Percentiles rank a stretch among this genome's conserved stretches.
These are phyloP conservation scores for Mustela nigripes DNA, from an alignment of 2,113 vertebrate species.

Conservation along the genomic window DNA sequence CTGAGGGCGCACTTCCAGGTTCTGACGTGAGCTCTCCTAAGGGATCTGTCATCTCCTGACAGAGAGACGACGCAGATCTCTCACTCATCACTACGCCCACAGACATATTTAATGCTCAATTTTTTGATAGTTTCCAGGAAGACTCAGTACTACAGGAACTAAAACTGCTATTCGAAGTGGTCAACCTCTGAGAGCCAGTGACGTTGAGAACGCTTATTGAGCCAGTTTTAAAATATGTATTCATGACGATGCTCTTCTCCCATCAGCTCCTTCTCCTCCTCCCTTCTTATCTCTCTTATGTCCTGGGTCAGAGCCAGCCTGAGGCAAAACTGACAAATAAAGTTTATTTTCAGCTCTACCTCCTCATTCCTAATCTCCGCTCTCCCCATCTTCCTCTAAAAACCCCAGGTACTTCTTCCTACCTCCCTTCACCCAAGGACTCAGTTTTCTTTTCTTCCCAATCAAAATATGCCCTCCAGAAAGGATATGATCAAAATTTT, in stretches of 20 bases:
- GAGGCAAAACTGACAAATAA: conserved; percentile 67
- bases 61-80: not conserved
- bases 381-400: not conserved
- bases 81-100: not conserved
- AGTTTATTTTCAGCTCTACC: conserved; percentile 70
- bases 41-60: not conserved
- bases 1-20: not conserved
- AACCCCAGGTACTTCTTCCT: conserved; percentile 59
- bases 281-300: conserved; percentile 58
- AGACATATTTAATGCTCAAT: conserved; percentile 13
- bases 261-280: conserved; percentile 50
- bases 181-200: not conserved
- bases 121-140: conserved; percentile 8
- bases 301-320: conserved; percentile 77
- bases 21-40: not conserved
- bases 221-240: conserved; percentile 70
- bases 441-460: conserved; percentile 62
- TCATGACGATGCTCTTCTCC: conserved; percentile 62
- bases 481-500: conserved; percentile 71
- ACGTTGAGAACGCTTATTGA: not conserved
- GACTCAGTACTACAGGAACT: not conserved
- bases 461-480: conserved; percentile 68
- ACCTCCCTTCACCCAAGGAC: not conserved
- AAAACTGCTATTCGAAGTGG: conserved; percentile 53
- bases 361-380: conserved; percentile 62